A percentile compares a stretch with the other conserved stretches of the same genome.
Evolutionary conservation across 2,113 vertebrate species (phyloP).

Genomic region (Zosterops pallidus): DNA sequence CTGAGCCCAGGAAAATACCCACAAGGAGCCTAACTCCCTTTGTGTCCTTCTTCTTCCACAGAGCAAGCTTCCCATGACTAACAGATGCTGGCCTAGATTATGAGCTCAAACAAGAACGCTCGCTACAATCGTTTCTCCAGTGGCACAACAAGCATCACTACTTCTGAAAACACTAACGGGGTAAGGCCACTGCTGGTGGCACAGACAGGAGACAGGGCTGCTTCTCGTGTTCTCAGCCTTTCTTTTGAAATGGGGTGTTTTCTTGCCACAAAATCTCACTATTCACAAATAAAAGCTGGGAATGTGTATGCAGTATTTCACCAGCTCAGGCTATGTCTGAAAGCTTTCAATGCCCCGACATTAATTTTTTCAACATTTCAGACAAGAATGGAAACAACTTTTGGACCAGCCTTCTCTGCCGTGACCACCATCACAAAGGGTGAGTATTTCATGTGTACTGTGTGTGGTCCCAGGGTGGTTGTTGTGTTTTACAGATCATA

Average conservation of each 20-base stretch:
- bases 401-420: conserved; percentile 88
- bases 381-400: conserved; percentile 95
- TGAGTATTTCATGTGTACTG: conserved; percentile 17
- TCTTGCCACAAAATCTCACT: neutral
- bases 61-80: conserved; percentile 58
- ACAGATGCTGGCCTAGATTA: conserved; percentile 76
- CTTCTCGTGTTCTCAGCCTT: neutral
- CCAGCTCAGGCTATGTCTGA: neutral
- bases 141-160: conserved; percentile 67
- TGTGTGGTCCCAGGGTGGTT: neutral
- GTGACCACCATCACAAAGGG: conserved; percentile 92
- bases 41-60: conserved; percentile 18
- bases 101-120: conserved; percentile 80
- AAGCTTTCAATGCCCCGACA: neutral
- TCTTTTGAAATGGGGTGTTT: neutral
- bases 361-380: conserved; percentile 41
- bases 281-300: neutral
- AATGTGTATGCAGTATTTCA: neutral
- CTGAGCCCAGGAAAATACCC: neutral
- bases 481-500: neutral
- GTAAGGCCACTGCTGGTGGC: conserved; percentile 64
- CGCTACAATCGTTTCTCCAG: conserved; percentile 79
- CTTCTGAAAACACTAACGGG: conserved; percentile 73
- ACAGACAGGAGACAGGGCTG: neutral
- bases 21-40: neutral